Percentiles rank a stretch among this genome's conserved stretches.
These are phyloP conservation scores for Takifugu flavidus DNA, from an alignment of 2,113 vertebrate genomes.

Conservation along the genomic window DNA sequence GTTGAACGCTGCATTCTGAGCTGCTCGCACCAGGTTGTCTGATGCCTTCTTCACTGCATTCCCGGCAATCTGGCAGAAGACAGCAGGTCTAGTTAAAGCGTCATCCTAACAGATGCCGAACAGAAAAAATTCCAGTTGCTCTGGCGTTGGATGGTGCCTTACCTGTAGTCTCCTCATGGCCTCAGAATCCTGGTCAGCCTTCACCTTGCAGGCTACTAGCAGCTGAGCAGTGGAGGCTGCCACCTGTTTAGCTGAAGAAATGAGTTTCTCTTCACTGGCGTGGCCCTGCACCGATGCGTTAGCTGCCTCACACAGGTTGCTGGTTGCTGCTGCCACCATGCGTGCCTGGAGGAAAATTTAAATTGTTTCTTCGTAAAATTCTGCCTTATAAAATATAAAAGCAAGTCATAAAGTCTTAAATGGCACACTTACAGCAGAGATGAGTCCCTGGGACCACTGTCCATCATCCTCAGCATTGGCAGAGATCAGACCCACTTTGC, in stretches of 20 bases:
- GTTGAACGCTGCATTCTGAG: conserved; percentile 95
- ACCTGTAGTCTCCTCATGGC: conserved; percentile 98
- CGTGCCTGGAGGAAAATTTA: conserved; percentile 77
- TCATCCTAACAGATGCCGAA: background rate
- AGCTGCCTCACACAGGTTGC: conserved; percentile 95
- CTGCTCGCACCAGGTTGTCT: conserved; percentile 93
- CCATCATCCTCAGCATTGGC: conserved; percentile 97
- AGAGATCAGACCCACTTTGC: conserved; percentile 96
- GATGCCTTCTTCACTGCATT: conserved; percentile 97
- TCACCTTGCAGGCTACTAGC: conserved; percentile 98
- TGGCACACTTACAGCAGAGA: conserved; percentile 89
- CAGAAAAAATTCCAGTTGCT: too few relatives aligned
- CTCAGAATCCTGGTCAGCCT: conserved; percentile 97
- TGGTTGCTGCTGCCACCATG: conserved; percentile 97
- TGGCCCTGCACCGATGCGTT: conserved; percentile 98
- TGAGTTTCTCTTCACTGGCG: conserved; percentile 97
- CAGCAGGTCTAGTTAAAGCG: background rate
- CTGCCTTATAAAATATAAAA: background rate
- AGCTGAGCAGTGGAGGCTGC: conserved; percentile 96
- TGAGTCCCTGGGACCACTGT: conserved; percentile 98
- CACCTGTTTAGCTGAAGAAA: conserved; percentile 98
- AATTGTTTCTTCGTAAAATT: background rate
- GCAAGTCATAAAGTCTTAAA: background rate
- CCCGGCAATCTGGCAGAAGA: conserved; percentile 82
- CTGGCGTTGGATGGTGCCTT: too few relatives aligned